Conservation (phyloP, 2,888 invertebrate genomes). For the Harpalus rubripes region DNA sequence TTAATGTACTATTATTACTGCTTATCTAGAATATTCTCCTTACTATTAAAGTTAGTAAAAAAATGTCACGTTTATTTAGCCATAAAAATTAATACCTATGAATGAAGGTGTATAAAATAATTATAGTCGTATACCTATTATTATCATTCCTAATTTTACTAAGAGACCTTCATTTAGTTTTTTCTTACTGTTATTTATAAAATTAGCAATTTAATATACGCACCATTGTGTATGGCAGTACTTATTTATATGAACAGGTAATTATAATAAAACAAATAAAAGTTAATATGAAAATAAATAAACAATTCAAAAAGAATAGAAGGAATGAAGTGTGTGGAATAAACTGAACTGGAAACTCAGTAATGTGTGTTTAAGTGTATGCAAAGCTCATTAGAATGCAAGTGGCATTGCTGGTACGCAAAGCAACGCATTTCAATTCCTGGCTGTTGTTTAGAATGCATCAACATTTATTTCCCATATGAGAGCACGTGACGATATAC, state of each 20-base stretch:
- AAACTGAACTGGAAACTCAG: too few species aligned
- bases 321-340: not conserved
- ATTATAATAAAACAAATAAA: not conserved
- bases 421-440: constrained; percentile 4
- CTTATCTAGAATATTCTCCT: too few species aligned
- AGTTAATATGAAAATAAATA: too few species aligned
- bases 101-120: not conserved
- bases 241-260: not conserved
- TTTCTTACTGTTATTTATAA: not conserved
- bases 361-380: not conserved
- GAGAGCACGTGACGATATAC: not conserved
- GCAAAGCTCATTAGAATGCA: not conserved
- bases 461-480: not conserved
- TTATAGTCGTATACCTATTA: not conserved
- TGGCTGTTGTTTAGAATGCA: not conserved
- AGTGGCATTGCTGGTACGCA: not conserved
- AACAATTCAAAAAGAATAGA: too few species aligned
- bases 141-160: not conserved
- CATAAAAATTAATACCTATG: not conserved
- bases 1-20: too few species aligned
- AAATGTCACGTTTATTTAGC: not conserved
- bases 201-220: not conserved
- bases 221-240: not conserved
- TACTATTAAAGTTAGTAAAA: too few species aligned
- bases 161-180: not conserved